Evolutionary conservation across 1,140 invertebrate species (phyloP).

Genomic region (Caenorhabditis briggsae): DNA sequence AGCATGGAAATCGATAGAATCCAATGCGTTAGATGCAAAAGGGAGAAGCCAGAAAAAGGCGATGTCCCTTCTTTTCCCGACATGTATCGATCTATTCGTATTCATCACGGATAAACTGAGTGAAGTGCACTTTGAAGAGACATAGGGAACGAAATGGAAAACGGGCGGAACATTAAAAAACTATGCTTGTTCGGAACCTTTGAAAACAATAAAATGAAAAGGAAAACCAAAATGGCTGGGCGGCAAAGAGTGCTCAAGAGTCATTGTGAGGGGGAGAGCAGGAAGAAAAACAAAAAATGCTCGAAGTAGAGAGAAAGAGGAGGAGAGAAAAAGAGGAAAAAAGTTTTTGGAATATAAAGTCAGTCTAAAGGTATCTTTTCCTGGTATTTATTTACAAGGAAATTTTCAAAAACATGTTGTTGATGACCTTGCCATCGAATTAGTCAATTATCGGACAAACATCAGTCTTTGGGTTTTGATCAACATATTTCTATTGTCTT

Average conservation of each 20-base stretch:
- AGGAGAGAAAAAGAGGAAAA: background rate
- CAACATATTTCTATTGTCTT: too few relatives aligned
- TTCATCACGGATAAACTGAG: background rate
- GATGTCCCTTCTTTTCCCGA: background rate
- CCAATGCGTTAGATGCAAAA: background rate
- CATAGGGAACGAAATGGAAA: background rate
- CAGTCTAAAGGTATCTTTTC: too few relatives aligned
- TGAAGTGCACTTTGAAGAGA: constrained; percentile 19
- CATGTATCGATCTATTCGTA: constrained; percentile 28
- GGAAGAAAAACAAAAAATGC: constrained; percentile 9
- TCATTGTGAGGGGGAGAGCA: background rate
- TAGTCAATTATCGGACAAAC: too few relatives aligned
- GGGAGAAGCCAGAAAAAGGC: constrained; percentile 4
- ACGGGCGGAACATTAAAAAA: background rate
- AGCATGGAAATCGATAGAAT: too few relatives aligned
- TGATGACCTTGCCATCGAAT: too few relatives aligned
- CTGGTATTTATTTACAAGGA: too few relatives aligned
- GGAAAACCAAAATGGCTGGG: too few relatives aligned
- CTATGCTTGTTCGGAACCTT: background rate
- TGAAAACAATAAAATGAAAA: background rate
- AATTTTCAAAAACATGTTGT: too few relatives aligned
- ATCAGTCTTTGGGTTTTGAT: too few relatives aligned
- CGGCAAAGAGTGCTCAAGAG: constrained; percentile 6
- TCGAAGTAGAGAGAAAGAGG: background rate
- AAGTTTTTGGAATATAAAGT: background rate